Conservation (phyloP, 2,888 invertebrate genomes). For the Athalia circularis region DNA sequence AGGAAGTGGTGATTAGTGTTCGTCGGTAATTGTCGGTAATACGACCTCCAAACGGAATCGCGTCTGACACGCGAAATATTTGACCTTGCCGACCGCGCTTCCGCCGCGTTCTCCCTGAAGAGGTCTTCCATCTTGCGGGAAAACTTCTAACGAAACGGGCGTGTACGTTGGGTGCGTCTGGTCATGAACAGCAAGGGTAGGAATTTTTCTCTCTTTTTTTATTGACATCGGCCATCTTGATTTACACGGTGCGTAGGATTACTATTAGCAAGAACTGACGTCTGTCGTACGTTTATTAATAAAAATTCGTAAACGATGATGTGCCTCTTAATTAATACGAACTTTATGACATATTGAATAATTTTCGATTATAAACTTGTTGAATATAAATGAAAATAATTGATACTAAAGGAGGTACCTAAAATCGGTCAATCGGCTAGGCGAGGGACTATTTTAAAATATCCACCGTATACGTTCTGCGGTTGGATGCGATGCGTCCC, state of each 20-base stretch:
- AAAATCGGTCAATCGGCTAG: constrained; percentile 37
- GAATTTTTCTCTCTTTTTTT: constrained; percentile 59
- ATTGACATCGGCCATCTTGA: constrained; percentile 61
- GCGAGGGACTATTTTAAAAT: constrained; percentile 65
- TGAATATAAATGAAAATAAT: background rate
- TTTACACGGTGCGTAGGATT: constrained; percentile 58
- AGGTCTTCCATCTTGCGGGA: constrained; percentile 55
- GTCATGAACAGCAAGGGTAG: constrained; percentile 61
- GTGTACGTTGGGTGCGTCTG: constrained; percentile 64
- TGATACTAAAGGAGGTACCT: constrained; percentile 3
- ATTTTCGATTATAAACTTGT: background rate
- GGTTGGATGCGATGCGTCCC: constrained; percentile 60
- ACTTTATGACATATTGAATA: background rate
- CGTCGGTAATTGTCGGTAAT: too few species aligned
- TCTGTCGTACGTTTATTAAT: constrained; percentile 51
- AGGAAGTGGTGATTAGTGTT: too few species aligned
- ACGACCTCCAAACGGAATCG: too few species aligned
- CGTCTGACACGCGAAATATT: too few species aligned
- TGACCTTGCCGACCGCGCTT: background rate
- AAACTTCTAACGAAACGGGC: constrained; percentile 56
- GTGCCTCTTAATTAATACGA: constrained; percentile 7
- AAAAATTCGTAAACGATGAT: constrained; percentile 38
- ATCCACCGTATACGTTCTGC: constrained; percentile 59
- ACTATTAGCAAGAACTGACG: constrained; percentile 57
- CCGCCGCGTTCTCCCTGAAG: background rate